Evolutionary conservation across 2,797 vertebrate species (phyloP), one percentile per base, ranked within the genome.

Genomic region (Sebastes dallii): DNA sequence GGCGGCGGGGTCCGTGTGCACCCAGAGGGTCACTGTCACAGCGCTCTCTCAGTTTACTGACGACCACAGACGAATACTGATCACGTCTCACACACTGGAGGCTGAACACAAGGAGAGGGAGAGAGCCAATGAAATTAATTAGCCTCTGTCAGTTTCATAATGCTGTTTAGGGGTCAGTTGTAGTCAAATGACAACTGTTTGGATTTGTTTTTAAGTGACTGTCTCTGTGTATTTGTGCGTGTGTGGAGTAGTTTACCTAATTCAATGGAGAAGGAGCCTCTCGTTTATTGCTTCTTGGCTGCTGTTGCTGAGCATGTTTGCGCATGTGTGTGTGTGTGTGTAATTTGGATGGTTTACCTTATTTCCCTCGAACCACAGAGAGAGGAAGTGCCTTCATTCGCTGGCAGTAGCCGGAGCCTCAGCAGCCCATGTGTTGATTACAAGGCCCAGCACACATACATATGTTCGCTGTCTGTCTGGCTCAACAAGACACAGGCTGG

Each of bases 401-500:
- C 58, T 82, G 84, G 87, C 82, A 86, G 80, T 56, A 72, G 74
- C 69, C 7, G 66, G 70, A 62, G 65, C 77, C 66, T 75, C 62
- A 14, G 10, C 82, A 86, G 84, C 73, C 82, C 89, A 86, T 90
- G 88, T 92, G 92, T 84, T 88, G 89, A 86, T 88, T 86, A 92
- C 87, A 89, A 88, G 86, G 84, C 88, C 84, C 83, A 72, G 83
- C 76, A 87, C 78, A 82, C 83, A 81, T 87, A 90, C 92, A 94
- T 92, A 93, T 94, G 87, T 88, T 93, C 83, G 32, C 87, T 89
- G 90, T 93, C 89, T 84, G 77, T 90, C 80, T 84, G 78, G 83
- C 86, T 78, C 87, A 81, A 85, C 78, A 72, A 86, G 84, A 84
- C 73, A 75, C 91, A 85, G 81, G 68, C 89, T 86, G 86, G 61